These are phyloP conservation scores for Cheilosia vulpina DNA, from an alignment of 2,888 invertebrate species.

Conservation along the genomic window DNA sequence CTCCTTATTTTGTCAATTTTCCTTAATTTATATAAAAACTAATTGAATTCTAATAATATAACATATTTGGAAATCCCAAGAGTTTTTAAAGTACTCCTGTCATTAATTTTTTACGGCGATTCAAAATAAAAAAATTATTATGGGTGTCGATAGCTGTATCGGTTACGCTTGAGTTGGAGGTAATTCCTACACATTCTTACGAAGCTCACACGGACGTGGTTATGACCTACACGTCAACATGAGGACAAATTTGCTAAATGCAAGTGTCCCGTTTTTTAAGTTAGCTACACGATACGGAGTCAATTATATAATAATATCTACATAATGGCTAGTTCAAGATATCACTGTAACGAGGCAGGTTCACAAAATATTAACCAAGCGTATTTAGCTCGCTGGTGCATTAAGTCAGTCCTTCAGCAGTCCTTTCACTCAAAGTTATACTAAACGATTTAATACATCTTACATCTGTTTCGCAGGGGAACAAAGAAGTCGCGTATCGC, in stretches of 20 bases:
- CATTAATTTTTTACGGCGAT: too few relatives aligned
- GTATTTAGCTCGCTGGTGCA: too few relatives aligned
- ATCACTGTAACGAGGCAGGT: neutral
- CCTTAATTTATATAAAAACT: too few relatives aligned
- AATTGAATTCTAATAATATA: too few relatives aligned
- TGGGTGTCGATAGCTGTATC: too few relatives aligned
- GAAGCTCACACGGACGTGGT: neutral
- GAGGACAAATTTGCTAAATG: neutral
- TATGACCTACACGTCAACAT: neutral
- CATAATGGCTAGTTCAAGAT: neutral
- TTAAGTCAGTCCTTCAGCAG: too few relatives aligned
- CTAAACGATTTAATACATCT: neutral
- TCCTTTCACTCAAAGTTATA: neutral
- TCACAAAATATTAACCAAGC: too few relatives aligned
- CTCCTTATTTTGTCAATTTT: too few relatives aligned
- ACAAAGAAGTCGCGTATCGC: slow-evolving; percentile 17
- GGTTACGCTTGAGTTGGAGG: neutral
- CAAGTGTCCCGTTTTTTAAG: neutral
- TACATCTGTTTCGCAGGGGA: slow-evolving; percentile 11
- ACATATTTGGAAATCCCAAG: too few relatives aligned
- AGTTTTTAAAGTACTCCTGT: too few relatives aligned
- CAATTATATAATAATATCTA: slow-evolving; percentile 14
- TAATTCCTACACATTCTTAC: neutral
- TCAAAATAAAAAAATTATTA: too few relatives aligned
- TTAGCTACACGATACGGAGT: neutral